phyloP scores from a whole-genome alignment of 1,140 invertebrate species.

The Lysiphlebus fabarum region DNA sequence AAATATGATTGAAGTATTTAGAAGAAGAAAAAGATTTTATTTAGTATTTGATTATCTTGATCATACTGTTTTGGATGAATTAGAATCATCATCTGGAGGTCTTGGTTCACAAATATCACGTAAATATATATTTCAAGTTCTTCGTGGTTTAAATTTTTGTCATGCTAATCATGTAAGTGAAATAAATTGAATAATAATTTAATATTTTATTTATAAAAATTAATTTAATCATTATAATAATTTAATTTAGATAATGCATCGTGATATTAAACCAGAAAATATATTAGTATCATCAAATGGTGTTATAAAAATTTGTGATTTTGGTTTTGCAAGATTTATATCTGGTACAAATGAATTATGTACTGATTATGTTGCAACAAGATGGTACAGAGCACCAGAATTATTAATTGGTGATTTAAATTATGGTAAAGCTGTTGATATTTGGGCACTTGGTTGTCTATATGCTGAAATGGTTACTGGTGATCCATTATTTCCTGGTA shows the following conservation, averaged over 20 bases:
- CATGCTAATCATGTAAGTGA: slow-evolving; percentile 76
- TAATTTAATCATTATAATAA: no score
- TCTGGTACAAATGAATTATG: slow-evolving; percentile 66
- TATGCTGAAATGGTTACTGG: slow-evolving; percentile 85
- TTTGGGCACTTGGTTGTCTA: slow-evolving; percentile 86
- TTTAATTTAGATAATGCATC: slow-evolving; percentile 85
- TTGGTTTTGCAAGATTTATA: slow-evolving; percentile 77
- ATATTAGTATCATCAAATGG: slow-evolving; percentile 77
- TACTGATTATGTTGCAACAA: slow-evolving; percentile 79
- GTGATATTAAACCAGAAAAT: slow-evolving; percentile 91
- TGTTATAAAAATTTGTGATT: slow-evolving; percentile 85
- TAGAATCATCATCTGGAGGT: slow-evolving; percentile 68
- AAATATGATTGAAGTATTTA: slow-evolving; percentile 85
- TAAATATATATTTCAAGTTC: slow-evolving; percentile 77
- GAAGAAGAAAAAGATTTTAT: slow-evolving; percentile 77
- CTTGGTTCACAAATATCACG: slow-evolving; percentile 69
- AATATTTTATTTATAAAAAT: slow-evolving; percentile 1
- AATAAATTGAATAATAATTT: not conserved
- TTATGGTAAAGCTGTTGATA: slow-evolving; percentile 74
- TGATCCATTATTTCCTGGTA: slow-evolving; percentile 81
- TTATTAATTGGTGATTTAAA: slow-evolving; percentile 73
- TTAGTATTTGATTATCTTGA: slow-evolving; percentile 87
- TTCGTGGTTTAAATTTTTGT: slow-evolving; percentile 81
- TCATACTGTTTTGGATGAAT: slow-evolving; percentile 80
- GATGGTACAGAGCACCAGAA: slow-evolving; percentile 87